phyloP scores from a whole-genome alignment of 2,888 invertebrate species.

The Tetragnatha montana region DNA sequence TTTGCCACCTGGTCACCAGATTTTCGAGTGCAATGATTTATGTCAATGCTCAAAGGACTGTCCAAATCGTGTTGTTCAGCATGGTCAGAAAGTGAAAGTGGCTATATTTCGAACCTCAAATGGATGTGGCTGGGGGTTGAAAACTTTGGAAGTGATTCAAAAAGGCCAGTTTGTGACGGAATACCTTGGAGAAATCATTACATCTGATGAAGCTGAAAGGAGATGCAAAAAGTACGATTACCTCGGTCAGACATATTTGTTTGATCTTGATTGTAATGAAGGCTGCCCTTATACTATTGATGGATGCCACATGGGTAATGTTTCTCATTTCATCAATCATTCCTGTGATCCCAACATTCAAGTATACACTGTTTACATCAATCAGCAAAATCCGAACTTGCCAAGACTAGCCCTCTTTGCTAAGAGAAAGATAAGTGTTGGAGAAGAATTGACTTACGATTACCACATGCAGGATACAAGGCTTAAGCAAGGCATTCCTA shows the following conservation, averaged over 20 bases:
- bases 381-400: constrained; percentile 90
- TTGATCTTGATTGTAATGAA: constrained; percentile 92
- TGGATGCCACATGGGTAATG: constrained; percentile 90
- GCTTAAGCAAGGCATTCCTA: neutral
- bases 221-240: constrained; percentile 89
- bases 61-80: constrained; percentile 88
- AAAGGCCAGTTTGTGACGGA: constrained; percentile 89
- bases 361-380: constrained; percentile 94
- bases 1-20: constrained; percentile 76
- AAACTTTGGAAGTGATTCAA: constrained; percentile 82
- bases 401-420: constrained; percentile 93
- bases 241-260: constrained; percentile 91
- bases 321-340: constrained; percentile 83
- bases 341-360: constrained; percentile 92
- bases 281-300: constrained; percentile 88
- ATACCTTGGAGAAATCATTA: constrained; percentile 78
- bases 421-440: constrained; percentile 84
- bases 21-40: constrained; percentile 93
- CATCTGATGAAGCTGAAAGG: constrained; percentile 90
- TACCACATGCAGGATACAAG: constrained; percentile 79
- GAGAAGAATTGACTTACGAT: constrained; percentile 94
- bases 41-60: constrained; percentile 91
- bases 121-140: constrained; percentile 90
- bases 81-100: constrained; percentile 77
- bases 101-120: constrained; percentile 76